Base-by-base conservation (phyloP, 2,888 invertebrate genomes). In the Leptopilina drosophilae region DNA sequence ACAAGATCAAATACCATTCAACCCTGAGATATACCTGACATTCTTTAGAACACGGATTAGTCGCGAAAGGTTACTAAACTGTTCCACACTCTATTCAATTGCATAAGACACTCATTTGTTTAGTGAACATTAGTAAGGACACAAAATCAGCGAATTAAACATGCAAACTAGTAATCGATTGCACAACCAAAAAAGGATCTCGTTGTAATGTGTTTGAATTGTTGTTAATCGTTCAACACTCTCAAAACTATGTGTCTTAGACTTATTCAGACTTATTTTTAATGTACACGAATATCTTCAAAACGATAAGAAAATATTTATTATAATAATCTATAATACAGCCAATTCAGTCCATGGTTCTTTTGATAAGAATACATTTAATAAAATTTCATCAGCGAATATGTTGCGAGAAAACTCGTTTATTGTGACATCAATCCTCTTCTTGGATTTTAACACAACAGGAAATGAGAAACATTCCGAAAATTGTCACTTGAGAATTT, bases 401-500 rank as follows among this genome's bases (percentile, higher is more conserved):
- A 53, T n/a, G n/a, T 62, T 69, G 14, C 14, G 53, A 49, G 53
- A 69, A 20, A 53, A 69, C 53, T 20, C 12, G 69, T 69, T 53
- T 69, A 56, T 56, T 73, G 15, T 56, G 56, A 56, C 56, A 73
- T n/a, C 33, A 33, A 73, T 73, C 56, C 33, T 56, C 53, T 56
- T 73, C 56, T 40, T 33, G 56, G 73, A 73, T 73, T 73, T 33
- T 59, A 40, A 40, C 56, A n/a, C 73, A 73, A 73, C 56, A 73
- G 73, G 73, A 73, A 73, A 59, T 73, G 56, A 9, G 73, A 59
- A 26, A 73, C 40, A 40, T 73, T 73, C 73, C 53, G 40, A 33
- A 73, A 73, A 73, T 73, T 73, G 56, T 40, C 42, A 42, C 8
- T 42, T 42, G 42, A 42, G 42, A 42, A 42, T 42, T 20, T 20